Percentiles rank a stretch among this genome's conserved stretches.
Evolutionary conservation across 2,113 vertebrate species (phyloP).

Genomic region (Balaeniceps rex): DNA sequence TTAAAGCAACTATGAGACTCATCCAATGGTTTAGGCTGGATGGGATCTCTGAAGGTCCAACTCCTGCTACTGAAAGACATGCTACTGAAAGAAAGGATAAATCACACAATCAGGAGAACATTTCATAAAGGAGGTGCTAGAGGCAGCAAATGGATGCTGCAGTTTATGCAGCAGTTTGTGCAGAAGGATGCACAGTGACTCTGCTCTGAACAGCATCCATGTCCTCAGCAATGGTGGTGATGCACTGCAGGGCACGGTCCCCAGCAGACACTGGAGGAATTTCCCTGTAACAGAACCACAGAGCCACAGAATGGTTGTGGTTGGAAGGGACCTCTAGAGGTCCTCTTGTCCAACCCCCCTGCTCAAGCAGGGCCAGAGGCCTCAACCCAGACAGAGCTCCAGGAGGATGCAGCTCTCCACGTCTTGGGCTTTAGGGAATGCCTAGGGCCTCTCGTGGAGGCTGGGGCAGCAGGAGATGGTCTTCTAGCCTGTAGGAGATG

Average conservation of each 20-base stretch:
- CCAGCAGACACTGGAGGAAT: neutral
- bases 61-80: neutral
- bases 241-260: neutral
- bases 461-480: neutral
- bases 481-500: neutral
- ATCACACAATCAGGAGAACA: neutral
- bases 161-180: neutral
- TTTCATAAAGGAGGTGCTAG: neutral
- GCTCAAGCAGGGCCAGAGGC: neutral
- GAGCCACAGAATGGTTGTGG: neutral
- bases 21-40: neutral
- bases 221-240: neutral
- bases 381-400: neutral
- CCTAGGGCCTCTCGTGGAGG: neutral
- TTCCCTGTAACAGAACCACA: neutral
- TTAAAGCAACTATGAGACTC: neutral
- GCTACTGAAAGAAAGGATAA: neutral
- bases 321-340: neutral
- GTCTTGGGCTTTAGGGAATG: neutral
- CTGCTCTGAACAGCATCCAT: neutral
- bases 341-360: neutral
- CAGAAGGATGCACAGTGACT: neutral
- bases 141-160: neutral
- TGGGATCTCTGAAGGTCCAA: neutral
- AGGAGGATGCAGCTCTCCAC: neutral